These are phyloP conservation scores for Eristalis pertinax DNA, from an alignment of 2,888 invertebrate genomes.

Conservation along the genomic window DNA sequence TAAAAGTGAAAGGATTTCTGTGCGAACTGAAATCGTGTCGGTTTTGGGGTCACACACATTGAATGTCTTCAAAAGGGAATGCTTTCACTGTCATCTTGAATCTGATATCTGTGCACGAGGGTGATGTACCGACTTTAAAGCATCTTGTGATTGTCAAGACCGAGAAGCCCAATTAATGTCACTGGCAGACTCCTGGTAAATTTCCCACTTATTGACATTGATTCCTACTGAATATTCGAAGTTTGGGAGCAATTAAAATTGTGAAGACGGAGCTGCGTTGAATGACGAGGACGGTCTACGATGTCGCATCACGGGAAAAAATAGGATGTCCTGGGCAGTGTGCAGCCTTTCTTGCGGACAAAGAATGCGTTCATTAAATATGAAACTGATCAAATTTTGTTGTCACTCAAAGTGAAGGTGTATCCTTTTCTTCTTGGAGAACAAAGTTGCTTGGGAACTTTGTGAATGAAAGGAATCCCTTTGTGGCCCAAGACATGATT, in stretches of 20 bases:
- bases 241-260: neutral
- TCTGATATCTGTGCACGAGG: neutral
- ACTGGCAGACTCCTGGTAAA: neutral
- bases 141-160: neutral
- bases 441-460: neutral
- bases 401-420: neutral
- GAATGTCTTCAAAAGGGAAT: neutral
- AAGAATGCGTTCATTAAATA: neutral
- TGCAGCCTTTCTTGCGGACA: neutral
- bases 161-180: neutral
- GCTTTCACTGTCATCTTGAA: neutral
- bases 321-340: neutral
- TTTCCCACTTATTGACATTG: neutral
- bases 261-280: neutral
- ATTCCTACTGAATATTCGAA: neutral
- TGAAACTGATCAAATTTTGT: neutral
- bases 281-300: neutral
- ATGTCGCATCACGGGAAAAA: neutral
- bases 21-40: neutral
- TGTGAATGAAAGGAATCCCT: neutral
- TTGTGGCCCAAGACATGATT: too few relatives aligned
- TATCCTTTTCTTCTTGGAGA: neutral
- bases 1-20: too few relatives aligned
- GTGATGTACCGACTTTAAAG: neutral
- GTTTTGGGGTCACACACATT: neutral